Base-by-base conservation (phyloP, 2,797 vertebrate genomes). In the Cuculus canorus region DNA sequence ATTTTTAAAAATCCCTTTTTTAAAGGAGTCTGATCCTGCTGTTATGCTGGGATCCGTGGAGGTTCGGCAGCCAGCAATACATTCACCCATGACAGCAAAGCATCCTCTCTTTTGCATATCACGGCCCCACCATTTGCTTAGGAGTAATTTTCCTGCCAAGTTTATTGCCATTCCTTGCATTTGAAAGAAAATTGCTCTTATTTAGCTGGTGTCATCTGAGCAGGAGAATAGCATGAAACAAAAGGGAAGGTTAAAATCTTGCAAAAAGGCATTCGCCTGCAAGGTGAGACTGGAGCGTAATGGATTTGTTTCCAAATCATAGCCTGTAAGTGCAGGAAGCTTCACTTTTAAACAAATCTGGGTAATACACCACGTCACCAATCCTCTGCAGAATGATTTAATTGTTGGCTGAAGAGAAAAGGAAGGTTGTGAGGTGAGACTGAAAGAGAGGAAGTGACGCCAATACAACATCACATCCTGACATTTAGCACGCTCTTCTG, bases 101-200 rank as follows among this genome's bases (percentile, higher is more conserved):
- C 70, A 35, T 23, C 70, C 43, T 70, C 59, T 76, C 75, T 84
- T 82, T 50, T 12, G 37, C 59, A 53, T 18, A 37, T n/a, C 45
- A 57, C 1, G 7, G 39, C 19, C 39, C 76, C 7, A 9, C 87
- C 93, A 86, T 96, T 96, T 96, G 95, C 73, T 70, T 12, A 4
- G 79, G 78, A 89, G 92, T 57, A 92, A 60, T 86, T 88, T 86
- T 56, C 92, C 87, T 94, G 87, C 85, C 87, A 93, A 91, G 71
- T 95, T 96, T 94, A 93, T 95, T 94, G 95, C 82, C 88, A 33
- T 80, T 48, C 72, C 95, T 94, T 63, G 92, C 93, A 95, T 95
- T 94, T 96, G 95, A 95, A 96, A 96, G 91, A 63, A 89, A 95
- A 83, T 76, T 32, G 65, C 81, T 50, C 48, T 64, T 32, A 66